Evolutionary conservation across 92 coral and sea anemone genomes (phyloP).

Genomic region (Diadumene lineata): DNA sequence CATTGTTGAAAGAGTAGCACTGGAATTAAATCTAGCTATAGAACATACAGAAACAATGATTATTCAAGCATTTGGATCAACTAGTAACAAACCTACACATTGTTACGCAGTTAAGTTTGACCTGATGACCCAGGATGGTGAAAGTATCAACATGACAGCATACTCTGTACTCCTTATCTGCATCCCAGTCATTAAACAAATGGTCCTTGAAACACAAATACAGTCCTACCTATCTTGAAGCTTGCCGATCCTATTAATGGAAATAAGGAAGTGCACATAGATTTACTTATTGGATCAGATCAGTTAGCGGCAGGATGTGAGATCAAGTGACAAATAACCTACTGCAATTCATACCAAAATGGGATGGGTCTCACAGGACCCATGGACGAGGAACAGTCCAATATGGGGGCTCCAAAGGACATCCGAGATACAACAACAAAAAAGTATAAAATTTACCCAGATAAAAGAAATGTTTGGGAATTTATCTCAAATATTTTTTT

Average conservation of each 20-base stretch:
- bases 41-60: slow-evolving; percentile 46
- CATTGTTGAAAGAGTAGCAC: slow-evolving; percentile 42
- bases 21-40: slow-evolving; percentile 40
- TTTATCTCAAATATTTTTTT: too few species aligned
- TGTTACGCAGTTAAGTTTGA: slow-evolving; percentile 42
- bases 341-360: slow-evolving; percentile 49
- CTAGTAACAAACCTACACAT: slow-evolving; percentile 28
- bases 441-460: too few species aligned
- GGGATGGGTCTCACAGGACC: slow-evolving; percentile 70
- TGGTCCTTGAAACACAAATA: slow-evolving; percentile 32
- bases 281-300: slow-evolving; percentile 66
- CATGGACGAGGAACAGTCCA: slow-evolving; percentile 8
- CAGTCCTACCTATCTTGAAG: slow-evolving; percentile 40
- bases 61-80: slow-evolving; percentile 63
- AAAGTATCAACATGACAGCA: slow-evolving; percentile 37
- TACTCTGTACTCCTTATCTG: slow-evolving; percentile 57
- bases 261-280: slow-evolving; percentile 40
- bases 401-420: background rate
- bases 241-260: slow-evolving; percentile 40
- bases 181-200: slow-evolving; percentile 47
- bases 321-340: slow-evolving; percentile 42
- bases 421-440: too few species aligned
- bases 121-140: slow-evolving; percentile 32
- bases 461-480: too few species aligned
- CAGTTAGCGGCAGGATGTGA: slow-evolving; percentile 55